A percentile compares a stretch with the other conserved stretches of the same genome.
Conservation (phyloP, 2,888 invertebrate species). For the Exocentrus adspersus region DNA sequence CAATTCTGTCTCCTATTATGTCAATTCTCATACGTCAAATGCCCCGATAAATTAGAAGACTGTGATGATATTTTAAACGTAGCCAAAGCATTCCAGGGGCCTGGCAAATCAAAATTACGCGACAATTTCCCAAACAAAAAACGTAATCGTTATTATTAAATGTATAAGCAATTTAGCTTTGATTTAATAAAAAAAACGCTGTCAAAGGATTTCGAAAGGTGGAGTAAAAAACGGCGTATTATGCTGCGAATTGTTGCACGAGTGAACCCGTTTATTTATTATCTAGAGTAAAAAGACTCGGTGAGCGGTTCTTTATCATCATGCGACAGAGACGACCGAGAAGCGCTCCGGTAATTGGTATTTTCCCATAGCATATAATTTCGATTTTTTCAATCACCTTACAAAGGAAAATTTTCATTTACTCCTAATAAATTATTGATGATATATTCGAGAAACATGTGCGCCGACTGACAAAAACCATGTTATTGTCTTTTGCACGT, state of each 20-base stretch:
- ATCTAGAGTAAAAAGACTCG: conserved; percentile 9
- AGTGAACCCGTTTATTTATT: conserved; percentile 31
- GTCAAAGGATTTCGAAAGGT: conserved; percentile 30
- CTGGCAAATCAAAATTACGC: conserved; percentile 44
- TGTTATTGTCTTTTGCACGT: no score
- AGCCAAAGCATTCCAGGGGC: conserved; percentile 35
- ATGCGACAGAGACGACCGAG: neutral
- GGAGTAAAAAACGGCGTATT: conserved; percentile 26
- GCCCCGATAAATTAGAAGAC: conserved; percentile 44
- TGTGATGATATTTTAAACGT: conserved; percentile 45
- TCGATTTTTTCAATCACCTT: neutral
- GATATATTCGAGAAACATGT: no score
- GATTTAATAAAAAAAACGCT: conserved; percentile 26
- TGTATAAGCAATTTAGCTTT: conserved; percentile 27
- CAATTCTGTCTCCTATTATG: conserved; percentile 36
- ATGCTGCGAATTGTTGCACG: conserved; percentile 31
- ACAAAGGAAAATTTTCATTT: neutral
- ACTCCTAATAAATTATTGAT: no score
- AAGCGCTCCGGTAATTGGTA: neutral
- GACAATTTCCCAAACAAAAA: conserved; percentile 33
- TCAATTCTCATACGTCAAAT: conserved; percentile 50
- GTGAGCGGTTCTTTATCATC: conserved; percentile 4
- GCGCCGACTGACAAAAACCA: no score
- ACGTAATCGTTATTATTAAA: conserved; percentile 40
- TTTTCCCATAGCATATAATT: conserved; percentile 7